Conservation (phyloP, 2,113 vertebrate genomes). For the Erpornis zantholeuca region DNA sequence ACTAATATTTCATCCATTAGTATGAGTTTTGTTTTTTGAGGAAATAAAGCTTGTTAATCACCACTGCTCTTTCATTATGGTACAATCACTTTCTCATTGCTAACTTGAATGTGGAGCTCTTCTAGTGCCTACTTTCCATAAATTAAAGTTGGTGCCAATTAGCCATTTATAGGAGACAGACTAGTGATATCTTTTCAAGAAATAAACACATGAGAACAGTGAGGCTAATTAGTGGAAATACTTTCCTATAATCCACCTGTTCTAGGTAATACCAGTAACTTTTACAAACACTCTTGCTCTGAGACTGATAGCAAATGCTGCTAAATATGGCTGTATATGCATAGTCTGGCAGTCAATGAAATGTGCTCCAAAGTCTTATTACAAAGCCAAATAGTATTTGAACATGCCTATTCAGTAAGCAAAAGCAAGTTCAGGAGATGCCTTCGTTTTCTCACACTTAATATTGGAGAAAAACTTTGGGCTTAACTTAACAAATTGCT, state of each 20-base stretch:
- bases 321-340: neutral
- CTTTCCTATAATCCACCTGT: neutral
- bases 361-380: neutral
- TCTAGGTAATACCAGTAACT: neutral
- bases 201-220: neutral
- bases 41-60: neutral
- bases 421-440: neutral
- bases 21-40: constrained; percentile 21
- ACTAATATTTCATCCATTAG: constrained; percentile 29
- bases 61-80: neutral
- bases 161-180: neutral
- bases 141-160: neutral
- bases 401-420: neutral
- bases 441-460: neutral
- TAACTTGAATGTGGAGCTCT: neutral
- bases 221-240: neutral
- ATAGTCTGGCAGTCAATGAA: neutral
- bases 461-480: neutral
- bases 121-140: neutral
- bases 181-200: constrained; percentile 37
- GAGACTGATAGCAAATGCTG: neutral
- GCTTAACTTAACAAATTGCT: neutral
- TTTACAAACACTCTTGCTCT: neutral
- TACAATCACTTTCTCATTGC: neutral
- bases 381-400: neutral